A percentile compares a stretch with the other conserved stretches of the same genome.
Evolutionary conservation across 2,797 vertebrate genomes (phyloP).

Genomic region (Falco naumanni): DNA sequence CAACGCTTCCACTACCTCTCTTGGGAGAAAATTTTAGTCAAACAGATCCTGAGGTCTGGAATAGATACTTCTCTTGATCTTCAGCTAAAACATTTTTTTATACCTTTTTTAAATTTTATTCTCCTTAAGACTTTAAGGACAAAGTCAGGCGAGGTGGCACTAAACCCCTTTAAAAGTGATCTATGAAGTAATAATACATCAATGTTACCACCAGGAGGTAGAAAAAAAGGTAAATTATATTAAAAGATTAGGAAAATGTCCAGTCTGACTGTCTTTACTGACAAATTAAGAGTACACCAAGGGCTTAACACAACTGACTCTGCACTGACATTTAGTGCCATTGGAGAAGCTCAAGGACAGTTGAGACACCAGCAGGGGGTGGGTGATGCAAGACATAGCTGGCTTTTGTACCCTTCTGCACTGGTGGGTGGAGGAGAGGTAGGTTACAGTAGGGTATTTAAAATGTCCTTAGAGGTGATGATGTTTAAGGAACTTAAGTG

Average conservation of each 20-base stretch:
- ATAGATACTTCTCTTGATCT: not conserved
- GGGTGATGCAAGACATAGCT: not conserved
- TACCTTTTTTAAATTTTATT: not conserved
- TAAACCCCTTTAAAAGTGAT: not conserved
- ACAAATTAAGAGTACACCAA: not conserved
- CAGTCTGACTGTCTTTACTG: not conserved
- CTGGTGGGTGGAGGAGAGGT: not conserved
- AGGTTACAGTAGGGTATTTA: not conserved
- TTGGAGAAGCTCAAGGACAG: not conserved
- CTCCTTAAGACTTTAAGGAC: not conserved
- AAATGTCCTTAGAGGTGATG: not conserved
- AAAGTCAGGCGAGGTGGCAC: not conserved
- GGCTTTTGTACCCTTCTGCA: not conserved
- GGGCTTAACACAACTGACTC: not conserved
- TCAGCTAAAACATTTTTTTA: not conserved
- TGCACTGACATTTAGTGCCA: not conserved
- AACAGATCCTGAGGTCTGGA: not conserved
- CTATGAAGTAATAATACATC: not conserved
- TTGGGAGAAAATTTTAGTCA: not conserved
- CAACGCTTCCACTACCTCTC: not conserved
- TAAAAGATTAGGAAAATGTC: not conserved
- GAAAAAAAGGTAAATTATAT: not conserved
- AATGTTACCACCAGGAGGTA: not conserved
- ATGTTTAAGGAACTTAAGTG: not conserved
- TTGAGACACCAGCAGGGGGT: not conserved